phyloP scores from a whole-genome alignment of 2,797 vertebrate species.

The Telmatherina bonti region DNA sequence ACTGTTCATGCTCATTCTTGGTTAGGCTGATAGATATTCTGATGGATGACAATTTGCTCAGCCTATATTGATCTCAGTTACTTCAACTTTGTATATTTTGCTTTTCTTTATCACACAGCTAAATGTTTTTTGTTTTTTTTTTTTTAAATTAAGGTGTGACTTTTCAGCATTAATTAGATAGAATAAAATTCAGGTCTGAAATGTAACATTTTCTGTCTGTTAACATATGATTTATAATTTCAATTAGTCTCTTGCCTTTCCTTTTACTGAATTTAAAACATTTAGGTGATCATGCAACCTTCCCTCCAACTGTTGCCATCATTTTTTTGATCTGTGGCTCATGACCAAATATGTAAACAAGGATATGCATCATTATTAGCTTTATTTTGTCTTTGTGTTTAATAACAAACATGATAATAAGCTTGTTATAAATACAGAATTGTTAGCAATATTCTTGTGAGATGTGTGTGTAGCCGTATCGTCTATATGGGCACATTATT shows the following conservation, averaged over 20 bases:
- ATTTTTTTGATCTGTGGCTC: background rate
- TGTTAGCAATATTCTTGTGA: background rate
- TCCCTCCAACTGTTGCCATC: background rate
- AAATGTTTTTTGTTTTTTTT: background rate
- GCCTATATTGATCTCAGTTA: background rate
- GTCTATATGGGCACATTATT: background rate
- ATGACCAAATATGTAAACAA: background rate
- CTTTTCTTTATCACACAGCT: background rate
- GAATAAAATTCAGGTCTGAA: background rate
- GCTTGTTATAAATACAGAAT: background rate
- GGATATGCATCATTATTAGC: background rate
- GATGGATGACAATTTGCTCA: background rate
- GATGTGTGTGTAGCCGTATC: too few relatives aligned
- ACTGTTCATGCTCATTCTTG: constrained; percentile 44
- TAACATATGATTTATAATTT: background rate
- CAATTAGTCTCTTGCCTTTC: background rate
- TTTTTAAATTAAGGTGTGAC: background rate
- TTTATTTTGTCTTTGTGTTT: background rate
- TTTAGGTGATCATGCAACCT: background rate
- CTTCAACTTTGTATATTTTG: background rate
- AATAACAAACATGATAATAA: background rate
- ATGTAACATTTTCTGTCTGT: background rate
- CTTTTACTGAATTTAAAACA: background rate
- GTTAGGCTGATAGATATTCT: constrained; percentile 25
- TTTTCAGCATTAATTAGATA: background rate